phyloP scores from a whole-genome alignment of 2,113 vertebrate genomes.

The Callorhinus ursinus region DNA sequence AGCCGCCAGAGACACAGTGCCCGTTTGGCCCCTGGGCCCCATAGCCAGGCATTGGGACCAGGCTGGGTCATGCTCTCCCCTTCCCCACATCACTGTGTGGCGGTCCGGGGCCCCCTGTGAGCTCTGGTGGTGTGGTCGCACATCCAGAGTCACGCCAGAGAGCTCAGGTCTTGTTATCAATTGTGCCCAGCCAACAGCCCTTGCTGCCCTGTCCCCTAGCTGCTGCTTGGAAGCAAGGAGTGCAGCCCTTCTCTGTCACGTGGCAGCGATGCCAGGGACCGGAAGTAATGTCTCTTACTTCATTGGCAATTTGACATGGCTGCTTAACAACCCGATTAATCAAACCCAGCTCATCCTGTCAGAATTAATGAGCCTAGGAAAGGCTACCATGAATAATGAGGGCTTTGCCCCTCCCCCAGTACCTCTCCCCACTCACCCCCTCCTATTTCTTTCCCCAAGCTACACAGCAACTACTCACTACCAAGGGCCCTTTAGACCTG shows the following conservation, averaged over 20 bases:
- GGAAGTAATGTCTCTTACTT: constrained; percentile 73
- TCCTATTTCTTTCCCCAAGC: background rate
- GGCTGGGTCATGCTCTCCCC: background rate
- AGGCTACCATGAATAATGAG: constrained; percentile 65
- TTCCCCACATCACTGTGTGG: background rate
- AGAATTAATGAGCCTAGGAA: constrained; percentile 77
- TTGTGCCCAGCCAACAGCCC: too few species aligned
- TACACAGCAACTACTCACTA: background rate
- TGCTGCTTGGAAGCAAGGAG: background rate
- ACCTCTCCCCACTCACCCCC: background rate
- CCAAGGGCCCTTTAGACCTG: background rate
- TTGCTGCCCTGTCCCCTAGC: background rate
- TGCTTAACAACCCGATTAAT: constrained; percentile 79
- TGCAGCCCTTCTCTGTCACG: background rate
- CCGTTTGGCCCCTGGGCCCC: background rate
- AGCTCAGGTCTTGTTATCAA: background rate
- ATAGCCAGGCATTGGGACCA: background rate
- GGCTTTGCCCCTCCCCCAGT: background rate
- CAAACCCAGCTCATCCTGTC: constrained; percentile 66
- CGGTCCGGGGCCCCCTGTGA: background rate
- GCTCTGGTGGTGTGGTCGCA: background rate
- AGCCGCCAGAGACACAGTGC: background rate
- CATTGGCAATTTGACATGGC: constrained; percentile 71
- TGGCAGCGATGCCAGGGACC: background rate
- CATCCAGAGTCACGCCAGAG: background rate